These are phyloP conservation scores for Drosophila picticornis DNA, from an alignment of 2,888 invertebrate genomes.

Conservation along the genomic window DNA sequence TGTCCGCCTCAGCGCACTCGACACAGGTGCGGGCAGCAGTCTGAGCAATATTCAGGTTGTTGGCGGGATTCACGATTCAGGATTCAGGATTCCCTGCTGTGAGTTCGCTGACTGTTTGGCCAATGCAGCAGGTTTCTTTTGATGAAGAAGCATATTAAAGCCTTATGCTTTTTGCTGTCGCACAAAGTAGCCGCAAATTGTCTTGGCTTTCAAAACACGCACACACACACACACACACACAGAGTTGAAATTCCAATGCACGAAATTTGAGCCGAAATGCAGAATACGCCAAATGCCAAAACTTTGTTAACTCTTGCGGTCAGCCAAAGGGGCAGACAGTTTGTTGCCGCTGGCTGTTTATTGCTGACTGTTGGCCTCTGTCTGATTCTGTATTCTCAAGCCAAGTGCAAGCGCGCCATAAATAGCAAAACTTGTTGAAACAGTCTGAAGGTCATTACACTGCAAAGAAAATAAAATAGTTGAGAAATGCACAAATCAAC, in stretches of 20 bases:
- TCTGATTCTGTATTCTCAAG: constrained; percentile 40
- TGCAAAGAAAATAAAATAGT: not conserved
- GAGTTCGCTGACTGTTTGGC: constrained; percentile 15
- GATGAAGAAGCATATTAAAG: constrained; percentile 35
- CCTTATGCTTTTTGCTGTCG: constrained; percentile 27
- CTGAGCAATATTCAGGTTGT: constrained; percentile 6
- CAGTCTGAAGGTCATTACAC: constrained; percentile 70
- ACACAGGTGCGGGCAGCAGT: constrained; percentile 61
- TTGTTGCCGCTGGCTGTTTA: constrained; percentile 21
- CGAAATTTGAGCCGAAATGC: constrained; percentile 52
- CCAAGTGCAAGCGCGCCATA: constrained; percentile 61
- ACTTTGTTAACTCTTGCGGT: constrained; percentile 58
- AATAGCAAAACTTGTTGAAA: constrained; percentile 52
- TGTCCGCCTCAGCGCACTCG: constrained; percentile 50
- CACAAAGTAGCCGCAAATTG: constrained; percentile 58
- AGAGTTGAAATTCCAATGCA: constrained; percentile 33
- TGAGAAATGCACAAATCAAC: not conserved
- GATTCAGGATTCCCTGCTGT: constrained; percentile 6
- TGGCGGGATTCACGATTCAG: not conserved
- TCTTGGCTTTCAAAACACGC: constrained; percentile 39
- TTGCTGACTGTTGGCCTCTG: constrained; percentile 9
- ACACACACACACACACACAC: constrained; percentile 11
- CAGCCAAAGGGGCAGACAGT: constrained; percentile 49
- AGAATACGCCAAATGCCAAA: constrained; percentile 59
- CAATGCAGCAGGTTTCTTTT: constrained; percentile 10